phyloP scores from a whole-genome alignment of 2,113 vertebrate genomes.

The Atlantisia rogersi region DNA sequence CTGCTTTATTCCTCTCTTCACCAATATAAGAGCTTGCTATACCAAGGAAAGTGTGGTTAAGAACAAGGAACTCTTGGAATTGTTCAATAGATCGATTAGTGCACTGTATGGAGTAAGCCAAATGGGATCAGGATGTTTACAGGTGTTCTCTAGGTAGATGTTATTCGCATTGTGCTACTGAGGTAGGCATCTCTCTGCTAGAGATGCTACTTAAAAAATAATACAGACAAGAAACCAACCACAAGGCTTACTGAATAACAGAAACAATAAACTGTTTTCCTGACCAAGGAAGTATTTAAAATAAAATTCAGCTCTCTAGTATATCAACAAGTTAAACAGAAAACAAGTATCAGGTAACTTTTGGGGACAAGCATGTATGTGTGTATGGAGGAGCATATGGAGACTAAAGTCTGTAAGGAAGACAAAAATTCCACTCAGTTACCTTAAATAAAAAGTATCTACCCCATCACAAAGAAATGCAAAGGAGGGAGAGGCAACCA shows the following conservation, averaged over 20 bases:
- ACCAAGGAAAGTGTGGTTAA: background rate
- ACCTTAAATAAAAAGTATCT: background rate
- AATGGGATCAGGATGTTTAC: conserved; percentile 1
- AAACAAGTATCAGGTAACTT: background rate
- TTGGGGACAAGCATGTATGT: background rate
- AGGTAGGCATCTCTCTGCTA: background rate
- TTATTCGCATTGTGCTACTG: background rate
- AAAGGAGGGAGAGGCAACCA: background rate
- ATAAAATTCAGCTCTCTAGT: background rate
- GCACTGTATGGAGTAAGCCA: background rate
- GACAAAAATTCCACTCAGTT: background rate
- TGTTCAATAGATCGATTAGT: background rate
- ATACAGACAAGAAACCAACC: background rate
- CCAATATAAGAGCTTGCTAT: background rate
- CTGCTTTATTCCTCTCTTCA: background rate
- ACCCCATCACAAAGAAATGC: background rate
- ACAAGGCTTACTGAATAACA: background rate
- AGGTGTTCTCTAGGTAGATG: background rate
- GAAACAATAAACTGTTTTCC: background rate
- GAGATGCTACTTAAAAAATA: background rate
- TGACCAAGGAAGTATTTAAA: background rate
- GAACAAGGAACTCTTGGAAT: background rate
- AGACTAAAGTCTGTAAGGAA: background rate
- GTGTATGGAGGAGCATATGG: background rate
- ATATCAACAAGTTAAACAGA: background rate